Evolutionary conservation across 2,113 vertebrate genomes (phyloP).

Genomic region (Vanacampus margaritifer): DNA sequence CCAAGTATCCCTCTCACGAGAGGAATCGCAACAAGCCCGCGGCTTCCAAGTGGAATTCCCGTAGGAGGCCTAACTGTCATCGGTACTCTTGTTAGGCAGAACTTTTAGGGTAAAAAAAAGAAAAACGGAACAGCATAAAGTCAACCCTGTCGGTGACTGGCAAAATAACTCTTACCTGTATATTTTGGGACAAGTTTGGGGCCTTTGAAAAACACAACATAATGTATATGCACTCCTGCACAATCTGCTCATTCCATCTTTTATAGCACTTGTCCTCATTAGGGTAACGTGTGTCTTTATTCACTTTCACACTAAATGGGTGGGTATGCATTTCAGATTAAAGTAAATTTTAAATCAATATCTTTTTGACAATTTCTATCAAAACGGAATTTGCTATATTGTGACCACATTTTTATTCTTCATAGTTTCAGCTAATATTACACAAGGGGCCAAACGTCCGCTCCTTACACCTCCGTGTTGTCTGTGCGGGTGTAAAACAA

Average conservation of each 20-base stretch:
- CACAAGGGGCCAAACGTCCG: neutral
- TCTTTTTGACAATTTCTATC: neutral
- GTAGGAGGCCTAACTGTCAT: neutral
- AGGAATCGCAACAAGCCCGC: neutral
- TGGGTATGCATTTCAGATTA: neutral
- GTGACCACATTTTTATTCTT: neutral
- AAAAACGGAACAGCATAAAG: neutral
- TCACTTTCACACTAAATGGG: neutral
- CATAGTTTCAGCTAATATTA: neutral
- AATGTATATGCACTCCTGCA: neutral
- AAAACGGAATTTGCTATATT: neutral
- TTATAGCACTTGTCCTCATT: too few species aligned
- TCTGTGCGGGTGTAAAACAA: conserved; percentile 36
- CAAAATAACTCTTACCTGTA: neutral
- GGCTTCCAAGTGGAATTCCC: conserved; percentile 2
- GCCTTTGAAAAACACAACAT: neutral
- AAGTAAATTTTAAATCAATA: neutral
- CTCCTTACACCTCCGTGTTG: conserved; percentile 33
- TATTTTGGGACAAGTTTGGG: neutral
- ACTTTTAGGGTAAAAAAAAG: neutral
- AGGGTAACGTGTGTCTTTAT: too few species aligned
- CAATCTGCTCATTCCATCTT: neutral
- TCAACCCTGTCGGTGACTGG: neutral
- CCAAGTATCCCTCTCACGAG: neutral
- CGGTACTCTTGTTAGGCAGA: conserved; percentile 2